A percentile compares a stretch with the other conserved stretches of the same genome.
Evolutionary conservation across 2,888 invertebrate genomes (phyloP).

Genomic region (Agriotes lineatus): DNA sequence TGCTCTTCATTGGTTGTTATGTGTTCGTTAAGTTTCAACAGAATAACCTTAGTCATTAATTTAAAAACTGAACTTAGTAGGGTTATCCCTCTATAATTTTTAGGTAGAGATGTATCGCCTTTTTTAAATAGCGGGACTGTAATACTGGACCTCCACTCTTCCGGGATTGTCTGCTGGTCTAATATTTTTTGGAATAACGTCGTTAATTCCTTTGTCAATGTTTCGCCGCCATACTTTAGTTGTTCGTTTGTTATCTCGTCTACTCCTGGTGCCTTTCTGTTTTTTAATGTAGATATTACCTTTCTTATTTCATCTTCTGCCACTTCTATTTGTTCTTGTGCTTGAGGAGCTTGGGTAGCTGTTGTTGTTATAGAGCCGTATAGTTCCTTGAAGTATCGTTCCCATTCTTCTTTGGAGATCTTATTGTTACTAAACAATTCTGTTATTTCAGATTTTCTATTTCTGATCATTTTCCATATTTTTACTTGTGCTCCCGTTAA

Average conservation of each 20-base stretch:
- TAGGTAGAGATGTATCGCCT: not conserved
- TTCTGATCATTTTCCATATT: conserved; percentile 1
- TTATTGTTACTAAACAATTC: too few relatives aligned
- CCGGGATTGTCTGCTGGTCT: too few relatives aligned
- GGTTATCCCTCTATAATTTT: not conserved
- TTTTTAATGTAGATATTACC: not conserved
- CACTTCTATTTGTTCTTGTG: not conserved
- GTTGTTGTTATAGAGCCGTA: not conserved
- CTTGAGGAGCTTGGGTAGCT: not conserved
- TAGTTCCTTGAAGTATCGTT: not conserved
- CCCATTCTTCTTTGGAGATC: not conserved
- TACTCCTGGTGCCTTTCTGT: not conserved
- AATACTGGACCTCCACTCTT: not conserved
- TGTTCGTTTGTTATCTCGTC: conserved; percentile 2
- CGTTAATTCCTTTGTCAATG: not conserved
- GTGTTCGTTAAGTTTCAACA: not conserved
- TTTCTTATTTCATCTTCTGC: not conserved
- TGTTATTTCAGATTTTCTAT: conserved; percentile 3
- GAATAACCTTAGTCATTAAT: too few relatives aligned
- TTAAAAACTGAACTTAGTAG: too few relatives aligned
- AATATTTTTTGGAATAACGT: too few relatives aligned
- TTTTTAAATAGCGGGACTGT: not conserved
- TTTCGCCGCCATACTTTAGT: not conserved
- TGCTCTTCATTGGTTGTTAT: too few relatives aligned
- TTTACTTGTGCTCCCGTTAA: not conserved